phyloP scores from a whole-genome alignment of 2,113 vertebrate species.

The Caracal caracal region DNA sequence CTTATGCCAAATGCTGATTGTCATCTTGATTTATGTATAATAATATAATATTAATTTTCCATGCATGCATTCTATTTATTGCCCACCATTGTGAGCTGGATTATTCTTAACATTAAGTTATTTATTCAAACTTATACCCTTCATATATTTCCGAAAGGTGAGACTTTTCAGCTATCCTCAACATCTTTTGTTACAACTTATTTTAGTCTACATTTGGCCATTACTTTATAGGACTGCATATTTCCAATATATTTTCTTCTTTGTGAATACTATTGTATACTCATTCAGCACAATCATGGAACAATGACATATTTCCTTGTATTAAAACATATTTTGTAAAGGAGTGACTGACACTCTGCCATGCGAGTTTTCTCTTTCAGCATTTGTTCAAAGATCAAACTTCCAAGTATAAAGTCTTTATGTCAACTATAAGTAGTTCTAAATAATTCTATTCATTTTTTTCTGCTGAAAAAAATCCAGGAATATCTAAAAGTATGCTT shows the following conservation, averaged over 20 bases:
- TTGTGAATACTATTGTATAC: not conserved
- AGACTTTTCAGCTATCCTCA: not conserved
- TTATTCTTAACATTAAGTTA: not conserved
- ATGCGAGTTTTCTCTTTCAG: not conserved
- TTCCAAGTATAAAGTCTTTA: not conserved
- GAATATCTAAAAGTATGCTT: not conserved
- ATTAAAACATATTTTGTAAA: not conserved
- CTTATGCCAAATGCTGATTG: not conserved
- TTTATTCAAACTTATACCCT: not conserved
- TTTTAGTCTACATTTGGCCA: not conserved
- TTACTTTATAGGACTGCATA: not conserved
- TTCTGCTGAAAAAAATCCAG: not conserved
- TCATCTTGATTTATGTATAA: not conserved
- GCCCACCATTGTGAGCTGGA: not conserved
- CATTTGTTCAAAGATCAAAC: not conserved
- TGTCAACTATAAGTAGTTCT: not conserved
- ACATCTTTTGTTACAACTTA: not conserved
- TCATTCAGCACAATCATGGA: not conserved
- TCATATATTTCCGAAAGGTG: not conserved
- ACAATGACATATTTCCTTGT: not conserved
- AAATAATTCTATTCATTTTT: not conserved
- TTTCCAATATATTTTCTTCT: not conserved
- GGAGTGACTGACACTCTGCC: not conserved
- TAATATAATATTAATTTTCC: not conserved
- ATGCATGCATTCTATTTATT: not conserved